Evolutionary conservation across 2,888 invertebrate species (phyloP).

Genomic region (Morpho helenor): DNA sequence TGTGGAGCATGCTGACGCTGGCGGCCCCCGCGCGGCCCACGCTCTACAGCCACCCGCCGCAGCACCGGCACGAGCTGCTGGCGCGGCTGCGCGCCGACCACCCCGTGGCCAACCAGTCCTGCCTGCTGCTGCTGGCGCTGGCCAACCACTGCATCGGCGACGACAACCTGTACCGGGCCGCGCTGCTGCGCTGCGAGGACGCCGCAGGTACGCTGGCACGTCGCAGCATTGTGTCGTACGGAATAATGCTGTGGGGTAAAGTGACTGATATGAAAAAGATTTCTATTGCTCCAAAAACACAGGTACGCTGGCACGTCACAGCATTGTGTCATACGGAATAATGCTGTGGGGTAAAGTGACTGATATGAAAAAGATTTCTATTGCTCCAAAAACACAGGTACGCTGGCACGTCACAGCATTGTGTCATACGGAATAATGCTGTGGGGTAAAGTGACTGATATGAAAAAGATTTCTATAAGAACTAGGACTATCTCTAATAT

Average conservation of each 20-base stretch:
- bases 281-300: too few species aligned
- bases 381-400: too few species aligned
- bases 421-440: too few species aligned
- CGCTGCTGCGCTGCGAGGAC: conserved; percentile 90
- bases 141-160: conserved; percentile 92
- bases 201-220: conserved; percentile 79
- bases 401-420: background rate
- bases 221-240: too few species aligned
- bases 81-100: conserved; percentile 78
- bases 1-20: conserved; percentile 90
- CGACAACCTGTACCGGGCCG: conserved; percentile 91
- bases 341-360: too few species aligned
- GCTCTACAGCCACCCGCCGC: conserved; percentile 51
- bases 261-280: too few species aligned
- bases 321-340: too few species aligned
- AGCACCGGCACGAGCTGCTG: conserved; percentile 62
- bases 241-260: too few species aligned
- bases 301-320: conserved; percentile 62
- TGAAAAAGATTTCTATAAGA: too few species aligned
- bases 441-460: too few species aligned
- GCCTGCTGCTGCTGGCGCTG: conserved; percentile 91
- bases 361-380: too few species aligned
- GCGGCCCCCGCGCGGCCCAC: conserved; percentile 59
- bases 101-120: conserved; percentile 93
- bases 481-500: too few species aligned